Conservation (phyloP, 2,113 vertebrate species). For the Ciconia boyciana region DNA sequence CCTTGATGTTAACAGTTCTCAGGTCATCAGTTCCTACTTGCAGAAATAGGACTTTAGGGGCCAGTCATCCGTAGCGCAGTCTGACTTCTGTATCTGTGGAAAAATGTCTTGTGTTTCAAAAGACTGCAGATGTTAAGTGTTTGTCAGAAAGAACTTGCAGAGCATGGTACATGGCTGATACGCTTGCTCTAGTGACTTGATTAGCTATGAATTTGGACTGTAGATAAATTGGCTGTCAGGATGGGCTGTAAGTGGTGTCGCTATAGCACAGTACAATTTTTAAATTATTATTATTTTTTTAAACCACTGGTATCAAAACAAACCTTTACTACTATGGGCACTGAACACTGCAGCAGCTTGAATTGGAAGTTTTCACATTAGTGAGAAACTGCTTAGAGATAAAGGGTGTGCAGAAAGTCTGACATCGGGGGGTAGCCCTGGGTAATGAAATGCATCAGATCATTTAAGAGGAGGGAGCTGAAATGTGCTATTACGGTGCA, state of each 20-base stretch:
- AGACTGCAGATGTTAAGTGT: conserved; percentile 5
- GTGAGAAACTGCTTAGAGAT: not conserved
- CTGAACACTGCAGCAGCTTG: not conserved
- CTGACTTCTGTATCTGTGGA: conserved; percentile 13
- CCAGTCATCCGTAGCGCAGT: not conserved
- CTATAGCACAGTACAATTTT: not conserved
- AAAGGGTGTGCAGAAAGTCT: not conserved
- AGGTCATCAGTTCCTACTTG: not conserved
- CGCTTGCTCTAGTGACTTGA: not conserved
- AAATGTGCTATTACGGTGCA: not conserved
- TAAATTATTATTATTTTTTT: not conserved
- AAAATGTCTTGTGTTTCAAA: not conserved
- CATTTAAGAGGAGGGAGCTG: not conserved
- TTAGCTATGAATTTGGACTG: conserved; percentile 21
- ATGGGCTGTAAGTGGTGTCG: not conserved
- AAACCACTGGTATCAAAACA: conserved; percentile 23
- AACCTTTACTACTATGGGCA: not conserved
- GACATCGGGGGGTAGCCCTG: not conserved
- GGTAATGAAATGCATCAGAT: not conserved
- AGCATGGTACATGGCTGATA: conserved; percentile 15
- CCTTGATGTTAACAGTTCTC: conserved; percentile 14
- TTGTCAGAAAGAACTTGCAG: conserved; percentile 19
- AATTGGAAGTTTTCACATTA: not conserved
- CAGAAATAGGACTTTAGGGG: not conserved
- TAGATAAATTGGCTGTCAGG: conserved; percentile 38